Conservation (phyloP, 2,113 vertebrate species). For the Procavia capensis region DNA sequence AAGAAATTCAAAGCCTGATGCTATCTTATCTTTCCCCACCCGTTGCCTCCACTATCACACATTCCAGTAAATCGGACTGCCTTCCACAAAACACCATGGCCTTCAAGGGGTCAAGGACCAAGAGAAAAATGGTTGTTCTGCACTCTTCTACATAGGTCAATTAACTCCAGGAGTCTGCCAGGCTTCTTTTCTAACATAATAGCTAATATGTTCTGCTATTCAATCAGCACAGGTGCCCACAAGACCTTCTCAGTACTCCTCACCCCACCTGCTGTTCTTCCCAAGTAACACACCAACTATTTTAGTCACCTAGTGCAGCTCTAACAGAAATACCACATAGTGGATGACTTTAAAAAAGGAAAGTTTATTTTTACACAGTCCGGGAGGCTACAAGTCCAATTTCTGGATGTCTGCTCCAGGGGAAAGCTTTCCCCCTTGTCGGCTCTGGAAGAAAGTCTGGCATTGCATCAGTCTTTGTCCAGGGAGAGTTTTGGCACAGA, state of each 20-base stretch:
- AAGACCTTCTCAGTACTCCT: neutral
- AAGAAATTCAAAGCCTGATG: neutral
- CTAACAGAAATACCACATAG: too few species aligned
- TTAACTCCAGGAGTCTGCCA: rapidly evolving
- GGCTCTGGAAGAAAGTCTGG: too few species aligned
- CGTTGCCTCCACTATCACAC: neutral
- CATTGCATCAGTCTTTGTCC: too few species aligned
- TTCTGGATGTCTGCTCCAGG: too few species aligned
- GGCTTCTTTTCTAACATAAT: neutral
- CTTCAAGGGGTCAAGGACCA: neutral
- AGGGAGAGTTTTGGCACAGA: too few species aligned
- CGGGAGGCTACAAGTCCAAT: too few species aligned
- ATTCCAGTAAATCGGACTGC: neutral
- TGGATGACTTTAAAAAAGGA: too few species aligned
- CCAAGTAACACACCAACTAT: too few species aligned
- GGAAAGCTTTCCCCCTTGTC: too few species aligned
- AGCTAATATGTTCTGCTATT: neutral
- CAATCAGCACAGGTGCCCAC: neutral
- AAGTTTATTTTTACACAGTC: too few species aligned
- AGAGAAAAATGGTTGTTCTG: neutral
- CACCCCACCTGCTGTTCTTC: neutral
- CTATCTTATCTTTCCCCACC: neutral
- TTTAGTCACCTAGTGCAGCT: too few species aligned
- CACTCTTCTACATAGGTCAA: neutral
- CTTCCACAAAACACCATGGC: neutral